Evolutionary conservation across 2,888 invertebrate genomes (phyloP).

Genomic region (Napeogenes sylphis): DNA sequence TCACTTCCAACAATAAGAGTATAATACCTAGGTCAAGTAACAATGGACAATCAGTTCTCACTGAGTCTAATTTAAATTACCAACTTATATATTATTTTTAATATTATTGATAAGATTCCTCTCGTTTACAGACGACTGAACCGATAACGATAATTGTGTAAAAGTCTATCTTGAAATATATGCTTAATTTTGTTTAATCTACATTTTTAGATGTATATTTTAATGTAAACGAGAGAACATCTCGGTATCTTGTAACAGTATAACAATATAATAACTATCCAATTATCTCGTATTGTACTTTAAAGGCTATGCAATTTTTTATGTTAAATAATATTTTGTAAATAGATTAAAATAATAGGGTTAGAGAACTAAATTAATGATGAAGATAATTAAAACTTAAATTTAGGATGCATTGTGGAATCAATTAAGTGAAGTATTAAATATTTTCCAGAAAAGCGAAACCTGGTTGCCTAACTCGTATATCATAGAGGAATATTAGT

Average conservation of each 20-base stretch:
- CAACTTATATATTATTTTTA: slow-evolving; percentile 3
- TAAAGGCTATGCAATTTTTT: background rate
- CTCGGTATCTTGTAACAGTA: background rate
- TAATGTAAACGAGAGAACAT: background rate
- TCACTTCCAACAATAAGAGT: background rate
- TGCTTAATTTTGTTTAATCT: too few relatives aligned
- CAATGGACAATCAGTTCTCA: background rate
- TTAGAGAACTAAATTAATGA: background rate
- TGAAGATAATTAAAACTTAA: too few relatives aligned
- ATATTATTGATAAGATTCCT: background rate
- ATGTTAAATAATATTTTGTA: background rate
- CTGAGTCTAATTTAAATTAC: background rate
- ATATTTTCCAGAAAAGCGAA: background rate
- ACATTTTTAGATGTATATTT: too few relatives aligned
- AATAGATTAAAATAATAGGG: background rate
- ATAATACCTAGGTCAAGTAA: background rate
- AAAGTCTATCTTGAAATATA: too few relatives aligned
- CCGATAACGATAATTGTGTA: too few relatives aligned
- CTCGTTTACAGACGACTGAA: background rate
- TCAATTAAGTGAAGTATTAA: too few relatives aligned
- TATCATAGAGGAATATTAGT: background rate
- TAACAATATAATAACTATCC: slow-evolving; percentile 3
- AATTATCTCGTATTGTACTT: slow-evolving; percentile 3
- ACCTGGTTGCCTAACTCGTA: background rate
- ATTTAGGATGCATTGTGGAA: too few relatives aligned